These are phyloP conservation scores for Muntiacus muntjak DNA, from an alignment of 2,113 vertebrate genomes.

Conservation along the genomic window DNA sequence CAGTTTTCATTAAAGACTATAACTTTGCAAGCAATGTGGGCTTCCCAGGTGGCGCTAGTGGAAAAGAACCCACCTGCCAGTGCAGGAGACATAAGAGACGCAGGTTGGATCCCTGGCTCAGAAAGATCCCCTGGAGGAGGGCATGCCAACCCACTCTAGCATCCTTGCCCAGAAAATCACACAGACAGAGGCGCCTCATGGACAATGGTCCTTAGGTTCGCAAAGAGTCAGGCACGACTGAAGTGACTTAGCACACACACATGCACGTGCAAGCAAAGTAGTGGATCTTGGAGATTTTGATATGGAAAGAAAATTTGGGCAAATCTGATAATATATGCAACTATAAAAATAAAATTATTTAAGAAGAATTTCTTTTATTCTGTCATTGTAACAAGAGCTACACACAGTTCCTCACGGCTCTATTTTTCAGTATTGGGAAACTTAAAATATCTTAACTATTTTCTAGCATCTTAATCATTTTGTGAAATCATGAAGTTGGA, in stretches of 20 bases:
- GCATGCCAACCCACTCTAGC: neutral
- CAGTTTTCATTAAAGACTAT: neutral
- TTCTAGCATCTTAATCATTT: slow-evolving; percentile 74
- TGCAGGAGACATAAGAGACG: neutral
- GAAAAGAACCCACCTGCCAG: neutral
- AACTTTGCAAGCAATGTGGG: neutral
- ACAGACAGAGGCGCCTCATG: neutral
- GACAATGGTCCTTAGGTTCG: neutral
- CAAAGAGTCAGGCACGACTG: neutral
- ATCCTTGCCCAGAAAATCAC: neutral
- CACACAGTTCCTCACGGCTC: neutral
- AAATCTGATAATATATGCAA: slow-evolving; percentile 62
- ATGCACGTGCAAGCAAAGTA: neutral
- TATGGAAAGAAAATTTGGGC: neutral
- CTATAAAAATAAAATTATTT: slow-evolving; percentile 64
- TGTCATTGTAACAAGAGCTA: slow-evolving; percentile 48
- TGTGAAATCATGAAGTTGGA: slow-evolving; percentile 65
- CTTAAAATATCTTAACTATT: slow-evolving; percentile 69
- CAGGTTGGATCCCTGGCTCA: neutral
- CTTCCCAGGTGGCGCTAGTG: neutral
- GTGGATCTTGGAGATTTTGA: neutral
- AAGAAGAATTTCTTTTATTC: slow-evolving; percentile 50
- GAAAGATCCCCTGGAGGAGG: neutral
- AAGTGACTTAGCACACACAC: neutral
- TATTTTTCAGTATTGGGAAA: slow-evolving; percentile 59